Conservation (phyloP, 2,113 vertebrate genomes). For the Noturus placidus region DNA sequence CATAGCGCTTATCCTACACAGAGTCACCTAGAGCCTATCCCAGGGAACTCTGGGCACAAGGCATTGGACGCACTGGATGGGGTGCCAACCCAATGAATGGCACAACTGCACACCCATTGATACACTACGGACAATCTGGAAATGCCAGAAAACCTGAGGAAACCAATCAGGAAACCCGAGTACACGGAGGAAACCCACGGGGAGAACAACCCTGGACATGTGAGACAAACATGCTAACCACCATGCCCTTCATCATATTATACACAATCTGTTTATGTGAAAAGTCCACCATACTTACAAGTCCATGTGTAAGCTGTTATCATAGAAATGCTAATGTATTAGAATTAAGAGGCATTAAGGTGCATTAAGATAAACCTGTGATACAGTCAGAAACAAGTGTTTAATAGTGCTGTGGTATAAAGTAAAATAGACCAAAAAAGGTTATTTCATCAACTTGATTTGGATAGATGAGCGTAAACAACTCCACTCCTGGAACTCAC, state of each 20-base stretch:
- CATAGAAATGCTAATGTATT: neutral
- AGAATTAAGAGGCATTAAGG: neutral
- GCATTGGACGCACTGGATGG: no score
- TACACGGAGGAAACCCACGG: no score
- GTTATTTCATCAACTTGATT: neutral
- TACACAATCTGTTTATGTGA: neutral
- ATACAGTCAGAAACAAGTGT: neutral
- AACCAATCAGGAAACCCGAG: no score
- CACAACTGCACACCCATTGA: no score
- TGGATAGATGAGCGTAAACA: slow-evolving; percentile 25
- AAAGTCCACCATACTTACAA: neutral
- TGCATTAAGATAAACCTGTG: neutral
- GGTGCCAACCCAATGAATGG: no score
- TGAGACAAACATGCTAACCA: no score
- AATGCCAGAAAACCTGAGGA: no score
- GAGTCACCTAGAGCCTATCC: no score
- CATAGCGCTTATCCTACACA: no score
- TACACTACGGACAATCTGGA: no score
- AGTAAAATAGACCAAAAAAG: neutral
- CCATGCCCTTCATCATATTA: neutral
- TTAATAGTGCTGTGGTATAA: neutral
- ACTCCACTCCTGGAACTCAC: slow-evolving; percentile 12
- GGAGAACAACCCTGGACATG: no score
- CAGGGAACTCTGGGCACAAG: no score
- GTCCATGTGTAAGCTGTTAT: neutral